phyloP scores from a whole-genome alignment of 2,113 vertebrate species.

The Channa maculata region DNA sequence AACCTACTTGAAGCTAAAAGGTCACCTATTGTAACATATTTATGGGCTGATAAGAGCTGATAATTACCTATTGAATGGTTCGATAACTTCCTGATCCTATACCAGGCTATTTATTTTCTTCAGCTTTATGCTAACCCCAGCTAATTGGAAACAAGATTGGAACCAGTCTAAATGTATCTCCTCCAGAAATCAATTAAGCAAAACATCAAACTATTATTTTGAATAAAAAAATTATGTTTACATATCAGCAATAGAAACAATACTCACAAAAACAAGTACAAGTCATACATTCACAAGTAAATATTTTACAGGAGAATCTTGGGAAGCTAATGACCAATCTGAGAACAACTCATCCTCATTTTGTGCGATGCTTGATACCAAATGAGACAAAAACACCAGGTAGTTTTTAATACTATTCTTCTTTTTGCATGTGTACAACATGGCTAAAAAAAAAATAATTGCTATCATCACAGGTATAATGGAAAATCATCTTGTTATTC shows the following conservation, averaged over 20 bases:
- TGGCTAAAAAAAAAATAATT: not conserved
- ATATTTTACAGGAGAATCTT: slow-evolving; percentile 81
- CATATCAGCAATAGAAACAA: not conserved
- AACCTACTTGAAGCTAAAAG: too few relatives aligned
- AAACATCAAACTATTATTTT: too few relatives aligned
- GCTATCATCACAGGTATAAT: slow-evolving; percentile 35
- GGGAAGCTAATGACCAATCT: slow-evolving; percentile 91
- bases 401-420: slow-evolving; percentile 12
- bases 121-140: too few relatives aligned
- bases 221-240: too few relatives aligned
- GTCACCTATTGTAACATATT: too few relatives aligned
- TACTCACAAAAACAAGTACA: not conserved
- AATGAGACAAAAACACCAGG: slow-evolving; percentile 92
- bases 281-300: not conserved
- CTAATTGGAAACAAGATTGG: too few relatives aligned
- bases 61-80: too few relatives aligned
- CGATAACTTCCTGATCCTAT: too few relatives aligned
- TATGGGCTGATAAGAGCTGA: too few relatives aligned
- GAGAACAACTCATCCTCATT: slow-evolving; percentile 89
- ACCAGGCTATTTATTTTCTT: too few relatives aligned
- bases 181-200: too few relatives aligned
- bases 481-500: slow-evolving; percentile 70
- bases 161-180: too few relatives aligned
- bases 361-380: slow-evolving; percentile 90
- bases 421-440: not conserved